Evolutionary conservation across 1,140 invertebrate species (phyloP), one percentile per base, ranked within the genome.

Genomic region (Bombus affinis): DNA sequence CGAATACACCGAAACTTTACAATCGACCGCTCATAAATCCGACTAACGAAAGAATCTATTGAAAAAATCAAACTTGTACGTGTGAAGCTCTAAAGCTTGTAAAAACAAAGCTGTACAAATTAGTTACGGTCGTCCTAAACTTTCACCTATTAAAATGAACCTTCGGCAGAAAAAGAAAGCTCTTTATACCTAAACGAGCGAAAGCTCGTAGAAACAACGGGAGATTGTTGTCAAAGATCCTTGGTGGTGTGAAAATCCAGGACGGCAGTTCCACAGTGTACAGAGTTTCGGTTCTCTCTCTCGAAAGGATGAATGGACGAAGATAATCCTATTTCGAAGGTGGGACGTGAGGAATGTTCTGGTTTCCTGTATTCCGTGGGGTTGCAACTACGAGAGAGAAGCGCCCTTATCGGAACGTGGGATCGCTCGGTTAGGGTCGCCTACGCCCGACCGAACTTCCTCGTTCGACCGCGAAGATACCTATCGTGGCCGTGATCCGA

Each of bases 301-400:
- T 42, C 6, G 47, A 83, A 79, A 83, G 88, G 87, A 89, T 89
- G 79, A 89, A 89, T 83, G 87, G 28, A 89, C 77, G 59, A 86
- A 89, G 87, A 87, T 89, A 89, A 89, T 88, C 78, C 83, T 78
- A 79, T 89, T 89, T 89, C 80, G 88, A 89, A 89, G 75, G 86
- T 62, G 73, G 79, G 79, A 89, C 87, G 87, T 83, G 87, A 89
- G 80, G 88, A 89, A 89, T 89, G 87, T 86, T 77, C 84, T 80
- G 85, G 88, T 89, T 89, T 89, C 73, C 87, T 77, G 88, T 83
- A 75, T 77, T 35, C 65, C 75, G 32, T 85, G 68, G 87, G 83
- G 79, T 89, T 88, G 86, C 73, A 73, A 39, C 72, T 71, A 68
- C 42, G 65, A 35, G 13, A 62, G 71, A 81, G 70, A 65, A 74